Evolutionary conservation across 2,888 invertebrate species (phyloP).

Genomic region (Beris chalybata): DNA sequence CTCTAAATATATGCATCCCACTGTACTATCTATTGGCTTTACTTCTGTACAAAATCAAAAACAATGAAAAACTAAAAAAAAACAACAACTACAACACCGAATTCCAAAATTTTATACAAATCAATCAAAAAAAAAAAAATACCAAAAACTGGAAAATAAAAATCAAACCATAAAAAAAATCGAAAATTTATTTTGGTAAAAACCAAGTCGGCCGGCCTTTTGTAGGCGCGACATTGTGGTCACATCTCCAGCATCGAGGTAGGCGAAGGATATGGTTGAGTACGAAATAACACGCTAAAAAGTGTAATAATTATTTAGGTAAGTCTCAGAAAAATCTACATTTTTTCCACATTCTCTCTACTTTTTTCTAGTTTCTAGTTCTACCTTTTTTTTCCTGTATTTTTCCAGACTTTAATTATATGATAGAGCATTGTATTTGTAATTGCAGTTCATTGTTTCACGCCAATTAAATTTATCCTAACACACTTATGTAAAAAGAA

Average conservation of each 20-base stretch:
- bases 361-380: constrained; percentile 5
- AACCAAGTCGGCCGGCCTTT: constrained; percentile 55
- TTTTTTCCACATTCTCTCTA: constrained; percentile 13
- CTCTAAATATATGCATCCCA: constrained; percentile 36
- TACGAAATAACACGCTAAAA: constrained; percentile 15
- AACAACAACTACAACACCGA: constrained; percentile 19
- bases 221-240: constrained; percentile 57
- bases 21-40: constrained; percentile 34
- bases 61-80: constrained; percentile 26
- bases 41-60: constrained; percentile 28
- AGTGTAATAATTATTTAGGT: constrained; percentile 17
- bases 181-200: constrained; percentile 7
- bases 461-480: no score
- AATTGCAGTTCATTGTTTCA: constrained; percentile 2
- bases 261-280: constrained; percentile 44
- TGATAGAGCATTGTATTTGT: constrained; percentile 20
- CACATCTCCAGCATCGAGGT: constrained; percentile 54
- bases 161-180: constrained; percentile 26
- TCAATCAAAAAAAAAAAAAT: constrained; percentile 22
- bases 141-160: constrained; percentile 32
- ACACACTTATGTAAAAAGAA: no score
- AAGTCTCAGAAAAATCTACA: constrained; percentile 14
- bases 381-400: neutral
- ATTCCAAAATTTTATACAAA: constrained; percentile 28
- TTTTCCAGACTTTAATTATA: constrained; percentile 21